Base-by-base conservation (phyloP, 2,888 invertebrate species). In the Agrochola lota region DNA sequence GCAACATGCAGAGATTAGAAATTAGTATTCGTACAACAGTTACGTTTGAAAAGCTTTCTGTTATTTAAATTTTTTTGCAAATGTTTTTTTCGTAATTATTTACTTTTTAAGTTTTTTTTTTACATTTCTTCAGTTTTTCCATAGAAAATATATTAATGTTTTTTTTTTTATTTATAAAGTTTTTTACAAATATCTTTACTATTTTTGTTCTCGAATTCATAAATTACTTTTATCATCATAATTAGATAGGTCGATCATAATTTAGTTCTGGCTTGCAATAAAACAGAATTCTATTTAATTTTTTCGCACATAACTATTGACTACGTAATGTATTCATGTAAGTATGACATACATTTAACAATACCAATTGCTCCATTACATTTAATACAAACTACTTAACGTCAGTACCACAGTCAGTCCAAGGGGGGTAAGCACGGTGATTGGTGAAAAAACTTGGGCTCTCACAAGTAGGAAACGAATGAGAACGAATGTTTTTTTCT, bases 1-100 rank as follows among this genome's bases (percentile, higher is more conserved):
- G 86, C 88, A 85, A 91, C 94, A 92, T 90, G 93, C 94, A 87
- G 92, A 87, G 93, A 93, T 93, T 90, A 89, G 87, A 93, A 94
- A 95, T 95, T 94, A 90, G 91, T 92, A 88, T 86, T 85, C 87
- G 83, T 85, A 78, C 49, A 59, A 74, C 75, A 78, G 83, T 86
- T 88, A 83, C 71, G 77, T 81, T 89, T 81, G 76, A 74, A 78
- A 81, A 70, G 62, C 30, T 0, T 12, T 81, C 66, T 70, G 64
- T 73, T 55, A 43, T 11, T 43, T 52, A 20, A 1, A 7, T 62
- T 77, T 74, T 85, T 84, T 83, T 74, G 70, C 70, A 30, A 63
- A 43, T 57, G 57, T 30, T 72, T 35, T 78, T 66, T 73, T 20
- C 0, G 0, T 7, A 60, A 57, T n/a, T 55, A 55, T 63, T 60